Conservation (phyloP, 2,797 vertebrate genomes). For the Pseudochromis fuscus region DNA sequence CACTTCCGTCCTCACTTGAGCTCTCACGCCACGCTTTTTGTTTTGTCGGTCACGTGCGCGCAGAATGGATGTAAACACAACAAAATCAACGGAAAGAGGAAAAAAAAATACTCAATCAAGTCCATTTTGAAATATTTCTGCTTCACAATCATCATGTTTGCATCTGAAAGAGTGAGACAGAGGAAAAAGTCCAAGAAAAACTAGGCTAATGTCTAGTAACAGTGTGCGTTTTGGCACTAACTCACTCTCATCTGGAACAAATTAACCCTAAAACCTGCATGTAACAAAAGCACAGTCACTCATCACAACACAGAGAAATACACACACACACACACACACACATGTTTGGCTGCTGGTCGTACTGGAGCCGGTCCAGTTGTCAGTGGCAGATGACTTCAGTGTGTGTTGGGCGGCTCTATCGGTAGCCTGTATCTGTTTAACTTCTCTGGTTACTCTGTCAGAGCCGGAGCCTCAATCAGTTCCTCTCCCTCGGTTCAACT, state of each 20-base stretch:
- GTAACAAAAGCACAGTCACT: slow-evolving; percentile 66
- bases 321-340: slow-evolving; percentile 18
- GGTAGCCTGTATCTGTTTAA: slow-evolving; percentile 67
- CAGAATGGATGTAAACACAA: not conserved
- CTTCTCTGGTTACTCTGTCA: slow-evolving; percentile 66
- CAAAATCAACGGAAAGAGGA: too few relatives aligned
- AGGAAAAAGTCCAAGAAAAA: slow-evolving; percentile 38
- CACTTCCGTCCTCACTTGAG: slow-evolving; percentile 49
- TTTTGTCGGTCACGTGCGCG: slow-evolving; percentile 1
- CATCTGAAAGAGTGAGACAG: not conserved
- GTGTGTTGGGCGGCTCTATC: slow-evolving; percentile 33
- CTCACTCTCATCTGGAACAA: slow-evolving; percentile 71
- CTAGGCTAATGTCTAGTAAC: slow-evolving; percentile 62
- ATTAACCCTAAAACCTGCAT: slow-evolving; percentile 74
- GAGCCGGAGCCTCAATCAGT: slow-evolving; percentile 54
- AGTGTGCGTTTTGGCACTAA: slow-evolving; percentile 53
- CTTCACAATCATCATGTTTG: slow-evolving; percentile 12
- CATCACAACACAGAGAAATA: slow-evolving; percentile 37
- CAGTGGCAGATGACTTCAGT: slow-evolving; percentile 48
- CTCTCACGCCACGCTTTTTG: slow-evolving; percentile 23
- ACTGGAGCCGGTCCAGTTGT: slow-evolving; percentile 54
- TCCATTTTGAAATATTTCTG: not conserved
- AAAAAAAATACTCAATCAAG: too few relatives aligned
- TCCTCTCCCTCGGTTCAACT: slow-evolving; percentile 56
- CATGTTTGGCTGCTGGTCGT: slow-evolving; percentile 26